Evolutionary conservation across 2,113 vertebrate species (phyloP).

Genomic region (Apeltes quadracus): DNA sequence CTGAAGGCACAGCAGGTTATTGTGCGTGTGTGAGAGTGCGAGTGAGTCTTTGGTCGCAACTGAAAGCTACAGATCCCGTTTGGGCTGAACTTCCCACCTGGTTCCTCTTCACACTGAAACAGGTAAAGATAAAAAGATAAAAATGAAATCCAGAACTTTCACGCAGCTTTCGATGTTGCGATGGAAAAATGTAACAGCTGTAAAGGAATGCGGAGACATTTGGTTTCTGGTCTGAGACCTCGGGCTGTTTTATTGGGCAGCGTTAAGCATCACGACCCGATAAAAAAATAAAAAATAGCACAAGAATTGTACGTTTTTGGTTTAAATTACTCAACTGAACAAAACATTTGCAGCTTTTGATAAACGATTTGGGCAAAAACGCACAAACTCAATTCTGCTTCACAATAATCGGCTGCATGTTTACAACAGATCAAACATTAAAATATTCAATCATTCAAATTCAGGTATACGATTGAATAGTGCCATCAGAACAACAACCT

Average conservation of each 20-base stretch:
- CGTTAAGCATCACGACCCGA: not conserved
- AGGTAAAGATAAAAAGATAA: not conserved
- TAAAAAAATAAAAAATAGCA: not conserved
- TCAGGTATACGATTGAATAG: too few species aligned
- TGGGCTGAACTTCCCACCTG: not conserved
- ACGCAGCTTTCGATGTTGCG: not conserved
- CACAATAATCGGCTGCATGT: too few species aligned
- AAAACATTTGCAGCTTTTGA: not conserved
- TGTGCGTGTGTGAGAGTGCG: conserved; percentile 6
- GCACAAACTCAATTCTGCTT: too few species aligned
- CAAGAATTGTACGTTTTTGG: too few species aligned
- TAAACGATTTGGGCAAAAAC: too few species aligned
- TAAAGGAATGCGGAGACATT: not conserved
- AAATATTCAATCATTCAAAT: too few species aligned
- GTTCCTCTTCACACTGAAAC: not conserved
- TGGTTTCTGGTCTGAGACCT: not conserved
- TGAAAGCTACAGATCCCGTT: conserved; percentile 33
- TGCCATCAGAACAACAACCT: too few species aligned
- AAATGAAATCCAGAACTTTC: too few species aligned
- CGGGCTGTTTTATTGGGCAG: not conserved
- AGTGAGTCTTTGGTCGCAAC: conserved; percentile 11
- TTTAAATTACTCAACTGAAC: not conserved
- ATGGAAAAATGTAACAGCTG: not conserved
- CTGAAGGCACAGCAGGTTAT: not conserved
- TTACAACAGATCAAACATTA: too few species aligned